These are phyloP conservation scores for Eupithecia dodoneata DNA, from an alignment of 2,888 invertebrate species.

Conservation along the genomic window DNA sequence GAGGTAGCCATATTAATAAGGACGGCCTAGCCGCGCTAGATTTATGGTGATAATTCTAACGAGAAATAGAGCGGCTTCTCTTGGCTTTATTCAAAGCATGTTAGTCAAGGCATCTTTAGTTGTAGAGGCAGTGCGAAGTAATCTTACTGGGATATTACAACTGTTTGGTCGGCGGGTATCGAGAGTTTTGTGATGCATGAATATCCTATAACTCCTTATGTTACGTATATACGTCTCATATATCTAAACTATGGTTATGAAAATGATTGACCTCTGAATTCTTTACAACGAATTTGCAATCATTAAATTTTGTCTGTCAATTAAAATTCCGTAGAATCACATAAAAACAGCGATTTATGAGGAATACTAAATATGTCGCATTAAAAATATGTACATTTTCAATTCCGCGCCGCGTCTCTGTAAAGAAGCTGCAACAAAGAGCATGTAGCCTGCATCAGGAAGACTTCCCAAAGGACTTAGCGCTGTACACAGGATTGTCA, in stretches of 20 bases:
- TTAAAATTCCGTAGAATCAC: background rate
- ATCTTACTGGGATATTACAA: background rate
- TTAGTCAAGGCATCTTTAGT: background rate
- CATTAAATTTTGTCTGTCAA: background rate
- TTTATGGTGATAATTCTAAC: conserved; percentile 6
- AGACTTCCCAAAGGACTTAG: conserved; percentile 20
- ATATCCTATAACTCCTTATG: background rate
- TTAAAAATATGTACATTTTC: background rate
- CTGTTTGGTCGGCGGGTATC: background rate
- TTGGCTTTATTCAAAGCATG: background rate
- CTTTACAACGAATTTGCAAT: too few relatives aligned
- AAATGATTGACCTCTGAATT: too few relatives aligned
- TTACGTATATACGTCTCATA: background rate
- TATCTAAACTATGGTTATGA: background rate
- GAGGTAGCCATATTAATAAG: conserved; percentile 20
- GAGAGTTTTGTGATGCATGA: background rate
- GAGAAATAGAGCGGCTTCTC: conserved; percentile 1
- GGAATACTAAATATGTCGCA: background rate
- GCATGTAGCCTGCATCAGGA: conserved; percentile 15
- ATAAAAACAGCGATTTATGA: background rate
- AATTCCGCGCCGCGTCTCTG: background rate
- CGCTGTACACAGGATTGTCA: background rate
- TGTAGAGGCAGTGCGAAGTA: background rate
- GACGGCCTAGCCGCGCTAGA: conserved; percentile 2
- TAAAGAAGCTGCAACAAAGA: conserved; percentile 6